Conservation (phyloP, 2,113 vertebrate genomes). For the Heterotilapia buettikoferi region DNA sequence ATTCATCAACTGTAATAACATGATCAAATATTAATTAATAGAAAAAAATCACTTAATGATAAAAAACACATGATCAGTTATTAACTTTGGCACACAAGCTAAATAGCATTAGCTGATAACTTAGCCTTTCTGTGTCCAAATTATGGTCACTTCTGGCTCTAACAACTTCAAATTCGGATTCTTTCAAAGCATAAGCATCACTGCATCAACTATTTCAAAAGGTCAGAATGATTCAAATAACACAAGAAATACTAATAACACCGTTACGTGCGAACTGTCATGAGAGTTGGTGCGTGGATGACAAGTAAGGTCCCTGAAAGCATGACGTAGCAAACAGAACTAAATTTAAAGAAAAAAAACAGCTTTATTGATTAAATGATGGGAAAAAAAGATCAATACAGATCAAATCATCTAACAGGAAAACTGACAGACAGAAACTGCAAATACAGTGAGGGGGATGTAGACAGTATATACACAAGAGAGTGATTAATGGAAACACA, state of each 20-base stretch:
- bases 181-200: not conserved
- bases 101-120: not conserved
- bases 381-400: not conserved
- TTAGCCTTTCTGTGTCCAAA: accelerated
- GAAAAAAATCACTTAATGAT: not conserved
- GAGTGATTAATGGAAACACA: too few relatives aligned
- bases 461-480: not conserved
- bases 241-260: not conserved
- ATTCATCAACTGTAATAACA: not conserved
- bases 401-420: not conserved
- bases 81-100: not conserved
- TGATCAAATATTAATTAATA: not conserved
- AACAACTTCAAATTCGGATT: accelerated
- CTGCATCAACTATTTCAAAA: not conserved
- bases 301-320: not conserved
- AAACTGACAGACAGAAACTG: not conserved
- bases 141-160: not conserved
- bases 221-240: not conserved
- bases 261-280: accelerated
- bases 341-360: not conserved
- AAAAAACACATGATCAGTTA: not conserved
- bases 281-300: not conserved
- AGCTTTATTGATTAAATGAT: not conserved
- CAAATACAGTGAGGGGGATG: not conserved
- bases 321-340: accelerated